Conservation (phyloP, 2,113 vertebrate genomes). For the Kryptolebias marmoratus region DNA sequence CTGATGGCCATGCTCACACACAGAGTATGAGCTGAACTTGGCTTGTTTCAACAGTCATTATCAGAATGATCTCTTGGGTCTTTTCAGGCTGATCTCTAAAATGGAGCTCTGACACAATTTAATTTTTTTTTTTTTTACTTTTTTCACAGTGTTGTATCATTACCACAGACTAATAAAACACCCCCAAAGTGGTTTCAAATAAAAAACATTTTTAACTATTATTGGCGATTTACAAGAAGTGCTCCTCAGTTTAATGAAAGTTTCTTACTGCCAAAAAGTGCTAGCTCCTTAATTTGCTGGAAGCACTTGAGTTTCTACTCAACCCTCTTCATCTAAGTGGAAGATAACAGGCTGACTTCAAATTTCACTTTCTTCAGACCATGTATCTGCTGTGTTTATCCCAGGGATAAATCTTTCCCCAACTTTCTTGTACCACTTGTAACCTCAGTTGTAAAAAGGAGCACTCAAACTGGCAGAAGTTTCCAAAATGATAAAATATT, state of each 20-base stretch:
- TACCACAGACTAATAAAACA: constrained; percentile 16
- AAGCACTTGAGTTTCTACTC: neutral
- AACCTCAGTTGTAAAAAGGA: neutral
- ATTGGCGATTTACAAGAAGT: constrained; percentile 3
- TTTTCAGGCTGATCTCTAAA: constrained; percentile 14
- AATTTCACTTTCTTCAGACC: neutral
- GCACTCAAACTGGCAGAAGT: neutral
- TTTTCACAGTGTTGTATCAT: neutral
- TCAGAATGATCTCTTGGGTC: neutral
- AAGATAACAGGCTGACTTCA: neutral
- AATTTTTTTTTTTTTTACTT: neutral
- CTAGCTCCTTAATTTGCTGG: neutral
- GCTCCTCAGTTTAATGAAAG: neutral
- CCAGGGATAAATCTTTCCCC: neutral
- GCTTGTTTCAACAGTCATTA: constrained; percentile 1
- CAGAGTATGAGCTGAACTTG: constrained; percentile 20
- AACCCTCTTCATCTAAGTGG: neutral
- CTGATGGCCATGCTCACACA: constrained; percentile 27
- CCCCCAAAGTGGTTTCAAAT: constrained; percentile 2
- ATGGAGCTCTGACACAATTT: constrained; percentile 3
- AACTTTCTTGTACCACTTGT: neutral
- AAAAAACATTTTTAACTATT: constrained; percentile 10
- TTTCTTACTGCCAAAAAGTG: constrained; percentile 4
- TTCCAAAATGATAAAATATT: neutral
- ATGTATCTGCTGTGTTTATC: neutral